Conservation (phyloP, 1,140 invertebrate genomes). For the Vanessa tameamea region DNA sequence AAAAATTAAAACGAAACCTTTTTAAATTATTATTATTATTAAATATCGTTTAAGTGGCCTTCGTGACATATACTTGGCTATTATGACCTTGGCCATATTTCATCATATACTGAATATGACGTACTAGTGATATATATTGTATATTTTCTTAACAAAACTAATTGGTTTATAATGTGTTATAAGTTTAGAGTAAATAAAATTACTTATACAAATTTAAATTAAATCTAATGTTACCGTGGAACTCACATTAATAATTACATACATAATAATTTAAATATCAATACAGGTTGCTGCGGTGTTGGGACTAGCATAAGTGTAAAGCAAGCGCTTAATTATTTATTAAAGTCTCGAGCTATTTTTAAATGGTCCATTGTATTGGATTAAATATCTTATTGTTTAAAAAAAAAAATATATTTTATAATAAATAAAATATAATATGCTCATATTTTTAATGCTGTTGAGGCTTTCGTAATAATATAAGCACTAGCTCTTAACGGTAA, state of each 20-base stretch:
- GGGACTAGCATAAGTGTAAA: constrained; percentile 62
- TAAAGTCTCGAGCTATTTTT: constrained; percentile 9
- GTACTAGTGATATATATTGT: constrained; percentile 13
- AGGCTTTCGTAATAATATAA: constrained; percentile 16
- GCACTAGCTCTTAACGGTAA: constrained; percentile 8
- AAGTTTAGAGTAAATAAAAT: constrained; percentile 32
- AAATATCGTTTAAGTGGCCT: constrained; percentile 1
- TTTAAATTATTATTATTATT: neutral
- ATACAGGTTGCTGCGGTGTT: constrained; percentile 60
- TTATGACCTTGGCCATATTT: constrained; percentile 21
- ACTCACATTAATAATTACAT: constrained; percentile 29
- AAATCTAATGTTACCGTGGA: constrained; percentile 28
- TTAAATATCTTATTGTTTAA: neutral
- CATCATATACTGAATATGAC: constrained; percentile 12
- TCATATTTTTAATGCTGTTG: constrained; percentile 1
- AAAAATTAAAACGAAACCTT: neutral
- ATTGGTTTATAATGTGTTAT: constrained; percentile 29
- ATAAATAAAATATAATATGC: neutral
- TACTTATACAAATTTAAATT: constrained; percentile 32
- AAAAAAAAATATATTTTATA: neutral
- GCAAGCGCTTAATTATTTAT: constrained; percentile 9
- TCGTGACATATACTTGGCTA: constrained; percentile 17
- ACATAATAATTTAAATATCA: constrained; percentile 39
- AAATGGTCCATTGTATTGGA: neutral
- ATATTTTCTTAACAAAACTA: constrained; percentile 25